A percentile compares a stretch with the other conserved stretches of the same genome.
These are phyloP conservation scores for Cheilosia impressa DNA, from an alignment of 2,888 invertebrate genomes.

Conservation along the genomic window DNA sequence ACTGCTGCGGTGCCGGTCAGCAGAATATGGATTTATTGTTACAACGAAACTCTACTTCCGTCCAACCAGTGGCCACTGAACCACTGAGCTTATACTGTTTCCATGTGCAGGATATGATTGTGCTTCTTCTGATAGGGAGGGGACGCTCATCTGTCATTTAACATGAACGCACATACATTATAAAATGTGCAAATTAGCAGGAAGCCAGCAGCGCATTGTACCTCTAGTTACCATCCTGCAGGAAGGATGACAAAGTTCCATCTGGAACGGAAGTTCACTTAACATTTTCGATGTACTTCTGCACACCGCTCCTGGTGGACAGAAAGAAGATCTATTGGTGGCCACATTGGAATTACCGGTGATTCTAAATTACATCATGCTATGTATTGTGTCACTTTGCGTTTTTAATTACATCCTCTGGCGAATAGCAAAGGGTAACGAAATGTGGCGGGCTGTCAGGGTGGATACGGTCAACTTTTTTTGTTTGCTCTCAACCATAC, in stretches of 20 bases:
- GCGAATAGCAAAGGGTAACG: neutral
- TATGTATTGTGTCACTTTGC: conserved; percentile 39
- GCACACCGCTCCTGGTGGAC: neutral
- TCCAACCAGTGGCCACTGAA: neutral
- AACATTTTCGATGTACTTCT: conserved; percentile 19
- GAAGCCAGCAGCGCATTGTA: neutral
- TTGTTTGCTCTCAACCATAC: neutral
- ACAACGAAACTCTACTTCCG: conserved; percentile 58
- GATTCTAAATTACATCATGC: conserved; percentile 37
- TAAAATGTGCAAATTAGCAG: conserved; percentile 55
- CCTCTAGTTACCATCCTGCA: neutral
- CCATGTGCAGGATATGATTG: conserved; percentile 18
- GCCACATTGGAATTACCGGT: conserved; percentile 40
- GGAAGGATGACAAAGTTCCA: conserved; percentile 7
- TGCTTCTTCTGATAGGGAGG: conserved; percentile 26
- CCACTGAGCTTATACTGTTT: neutral
- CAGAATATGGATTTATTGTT: conserved; percentile 53
- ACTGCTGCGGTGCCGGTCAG: conserved; percentile 18
- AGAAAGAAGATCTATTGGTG: conserved; percentile 1
- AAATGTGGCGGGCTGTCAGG: neutral
- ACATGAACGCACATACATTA: conserved; percentile 38
- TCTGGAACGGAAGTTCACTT: conserved; percentile 49
- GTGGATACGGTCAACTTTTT: neutral
- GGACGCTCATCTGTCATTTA: conserved; percentile 52
- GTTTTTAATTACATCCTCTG: conserved; percentile 33